Base-by-base conservation (phyloP, 2,113 vertebrate species). In the Lynx canadensis region DNA sequence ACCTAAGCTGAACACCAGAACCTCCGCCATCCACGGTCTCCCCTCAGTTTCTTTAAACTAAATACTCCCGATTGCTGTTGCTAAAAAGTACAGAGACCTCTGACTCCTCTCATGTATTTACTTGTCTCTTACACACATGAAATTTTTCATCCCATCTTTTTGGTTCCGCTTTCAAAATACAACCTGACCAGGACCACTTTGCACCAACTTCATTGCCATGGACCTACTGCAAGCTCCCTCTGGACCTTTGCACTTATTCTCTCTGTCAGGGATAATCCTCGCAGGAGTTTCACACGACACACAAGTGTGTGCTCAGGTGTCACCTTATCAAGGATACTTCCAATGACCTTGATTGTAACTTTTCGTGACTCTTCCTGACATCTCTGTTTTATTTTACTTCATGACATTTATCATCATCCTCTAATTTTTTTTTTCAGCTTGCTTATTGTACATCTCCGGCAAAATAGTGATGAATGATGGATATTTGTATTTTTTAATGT, bases 1-100 rank as follows among this genome's bases (percentile, higher is more conserved):
- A 12, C 3, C 6, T 41, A 25, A 48, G 33, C 21, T 14, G 3
- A 57, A 7, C 1, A 7, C 36, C 31, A 12, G 52, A 15, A 19
- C 29, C 16, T 57, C 1, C 12, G 23, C 23, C 6, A 29, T 4
- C 21, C 50, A n/a, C 3, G 1, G 4, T 55, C 2, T n/a, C 31
- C 69, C 50, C 12, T 45, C 12, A 8, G 8, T 52, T 50, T 11
- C 33, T 27, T 33, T 66, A 82, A 80, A 57, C 10, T 21, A 10
- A 87, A 41, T 90, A 31, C 3, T 18, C 10, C 3, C 29, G 25
- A 5, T 25, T 27, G 6, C 3, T 36, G 2, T 33, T 27, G 9
- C 38, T n/a, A 68, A 80, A 33, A 92, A 41, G 52, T 25, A 21
- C 1, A 36, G 23, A 5, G 8, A 57, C 7, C 13, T 80, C 38